These are phyloP conservation scores for Clitarchus hookeri DNA, from an alignment of 2,888 invertebrate species.

Conservation along the genomic window DNA sequence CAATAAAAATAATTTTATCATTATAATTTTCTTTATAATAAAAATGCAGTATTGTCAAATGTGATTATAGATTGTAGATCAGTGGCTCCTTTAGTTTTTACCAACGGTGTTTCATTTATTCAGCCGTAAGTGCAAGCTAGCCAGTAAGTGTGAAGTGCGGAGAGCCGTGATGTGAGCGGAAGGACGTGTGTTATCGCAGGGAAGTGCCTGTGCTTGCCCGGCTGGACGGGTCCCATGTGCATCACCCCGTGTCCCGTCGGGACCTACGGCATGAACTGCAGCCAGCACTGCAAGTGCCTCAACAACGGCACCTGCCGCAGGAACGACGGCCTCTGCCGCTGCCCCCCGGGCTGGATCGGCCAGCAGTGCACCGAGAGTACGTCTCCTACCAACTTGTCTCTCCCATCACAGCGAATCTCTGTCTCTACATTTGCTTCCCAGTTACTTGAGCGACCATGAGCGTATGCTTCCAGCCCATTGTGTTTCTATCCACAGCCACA, in stretches of 20 bases:
- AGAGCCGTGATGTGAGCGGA: too few species aligned
- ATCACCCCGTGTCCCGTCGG: conserved; percentile 70
- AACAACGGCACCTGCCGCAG: conserved; percentile 77
- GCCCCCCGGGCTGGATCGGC: conserved; percentile 80
- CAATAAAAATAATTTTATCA: too few species aligned
- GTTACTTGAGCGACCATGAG: not conserved
- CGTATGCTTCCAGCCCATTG: too few species aligned
- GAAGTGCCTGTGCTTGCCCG: conserved; percentile 79
- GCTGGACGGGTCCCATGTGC: conserved; percentile 82
- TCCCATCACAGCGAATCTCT: conserved; percentile 11
- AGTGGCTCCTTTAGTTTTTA: too few species aligned
- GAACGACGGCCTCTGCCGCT: conserved; percentile 84
- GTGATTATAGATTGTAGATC: too few species aligned
- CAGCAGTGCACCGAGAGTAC: conserved; percentile 79
- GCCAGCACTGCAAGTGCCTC: conserved; percentile 81
- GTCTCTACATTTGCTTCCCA: conserved; percentile 2
- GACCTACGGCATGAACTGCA: conserved; percentile 80
- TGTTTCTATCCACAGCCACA: too few species aligned
- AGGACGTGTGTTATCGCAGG: conserved; percentile 55
- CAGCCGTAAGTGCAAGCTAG: too few species aligned
- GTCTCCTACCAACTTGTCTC: conserved; percentile 47
- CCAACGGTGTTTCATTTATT: too few species aligned
- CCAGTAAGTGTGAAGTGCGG: too few species aligned
- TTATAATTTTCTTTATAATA: too few species aligned
- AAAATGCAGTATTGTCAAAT: too few species aligned